Conservation (phyloP, 1,140 invertebrate species). For the Cyrtorhinus lividipennis region DNA sequence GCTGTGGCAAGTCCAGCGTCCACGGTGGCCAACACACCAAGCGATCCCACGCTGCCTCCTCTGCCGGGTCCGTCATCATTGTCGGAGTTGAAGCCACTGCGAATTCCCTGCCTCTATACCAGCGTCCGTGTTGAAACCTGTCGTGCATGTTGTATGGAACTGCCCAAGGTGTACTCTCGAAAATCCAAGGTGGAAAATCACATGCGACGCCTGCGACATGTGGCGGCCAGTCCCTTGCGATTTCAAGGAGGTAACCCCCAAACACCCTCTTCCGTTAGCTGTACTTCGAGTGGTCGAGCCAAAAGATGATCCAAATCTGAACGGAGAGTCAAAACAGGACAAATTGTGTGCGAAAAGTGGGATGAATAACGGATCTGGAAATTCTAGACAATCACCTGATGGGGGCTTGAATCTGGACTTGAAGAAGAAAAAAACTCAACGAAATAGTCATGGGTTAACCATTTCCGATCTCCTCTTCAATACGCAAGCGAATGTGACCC, state of each 20-base stretch:
- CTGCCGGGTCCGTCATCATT: background rate
- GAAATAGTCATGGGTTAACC: background rate
- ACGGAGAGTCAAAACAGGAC: no score
- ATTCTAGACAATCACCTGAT: background rate
- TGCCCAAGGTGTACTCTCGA: constrained; percentile 39
- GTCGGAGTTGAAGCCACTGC: background rate
- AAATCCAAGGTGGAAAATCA: constrained; percentile 39
- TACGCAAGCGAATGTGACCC: background rate
- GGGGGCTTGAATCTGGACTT: no score
- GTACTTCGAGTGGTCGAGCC: background rate
- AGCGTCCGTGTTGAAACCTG: background rate
- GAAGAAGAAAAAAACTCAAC: background rate
- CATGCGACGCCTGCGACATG: constrained; percentile 38
- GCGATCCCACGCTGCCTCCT: background rate
- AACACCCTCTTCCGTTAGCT: background rate
- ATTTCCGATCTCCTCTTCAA: background rate
- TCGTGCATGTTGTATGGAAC: constrained; percentile 30
- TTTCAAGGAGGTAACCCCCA: constrained; percentile 4
- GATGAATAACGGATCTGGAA: background rate
- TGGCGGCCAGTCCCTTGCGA: constrained; percentile 23
- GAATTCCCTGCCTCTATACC: background rate
- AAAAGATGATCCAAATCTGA: no score
- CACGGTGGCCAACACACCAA: constrained; percentile 20
- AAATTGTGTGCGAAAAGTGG: background rate
- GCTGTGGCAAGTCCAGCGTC: constrained; percentile 26